Base-by-base conservation (phyloP, 2,113 vertebrate genomes). In the Saccopteryx leptura region DNA sequence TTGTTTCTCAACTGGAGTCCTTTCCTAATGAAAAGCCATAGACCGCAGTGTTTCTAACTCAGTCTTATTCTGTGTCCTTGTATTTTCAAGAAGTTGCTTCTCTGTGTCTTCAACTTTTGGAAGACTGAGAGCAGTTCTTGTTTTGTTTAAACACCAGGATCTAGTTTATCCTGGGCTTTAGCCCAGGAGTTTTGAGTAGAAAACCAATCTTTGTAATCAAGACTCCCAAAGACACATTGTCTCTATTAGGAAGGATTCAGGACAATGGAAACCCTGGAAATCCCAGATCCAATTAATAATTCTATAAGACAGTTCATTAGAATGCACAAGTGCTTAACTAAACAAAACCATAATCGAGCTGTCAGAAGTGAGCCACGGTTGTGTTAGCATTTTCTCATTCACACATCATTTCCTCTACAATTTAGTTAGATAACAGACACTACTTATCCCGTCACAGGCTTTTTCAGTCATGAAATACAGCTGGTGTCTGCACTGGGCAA, bases 291-390 rank as follows among this genome's bases (percentile, higher is more conserved):
- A 96, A 84, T 96, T 96, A 91, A 93, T 97, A 97, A 97, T 97
- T 98, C 96, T 88, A 1, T 82, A 87, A 90, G 97, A 75, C 60
- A 2, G 0, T 96, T 98, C 82, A 97, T 98, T 98, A 97, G 96
- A 96, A 97, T 88, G 91, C 95, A 23, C 80, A 98, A 96, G 83
- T 96, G 72, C 96, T 97, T 98, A 98, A 97, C 96, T 97, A 98
- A 98, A 98, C 97, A 98, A 97, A 98, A 97, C 72, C 31, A 68
- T 98, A 98, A 98, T 97, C 96, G 90, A 98, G 95, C 88, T 97
- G 97, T 97, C 97, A 98, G 93, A 97, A 96, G 91, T 97, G 97
- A 98, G 98, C 96, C 88, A 96, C 54, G 4, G 72, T 96, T 97
- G 95, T 74, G 84, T 94, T 98, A 84, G 95, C 94, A 48, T 98